Percentiles rank a stretch among this genome's conserved stretches.
Conservation (phyloP, 2,888 invertebrate genomes). For the Synanthedon andrenaeformis region DNA sequence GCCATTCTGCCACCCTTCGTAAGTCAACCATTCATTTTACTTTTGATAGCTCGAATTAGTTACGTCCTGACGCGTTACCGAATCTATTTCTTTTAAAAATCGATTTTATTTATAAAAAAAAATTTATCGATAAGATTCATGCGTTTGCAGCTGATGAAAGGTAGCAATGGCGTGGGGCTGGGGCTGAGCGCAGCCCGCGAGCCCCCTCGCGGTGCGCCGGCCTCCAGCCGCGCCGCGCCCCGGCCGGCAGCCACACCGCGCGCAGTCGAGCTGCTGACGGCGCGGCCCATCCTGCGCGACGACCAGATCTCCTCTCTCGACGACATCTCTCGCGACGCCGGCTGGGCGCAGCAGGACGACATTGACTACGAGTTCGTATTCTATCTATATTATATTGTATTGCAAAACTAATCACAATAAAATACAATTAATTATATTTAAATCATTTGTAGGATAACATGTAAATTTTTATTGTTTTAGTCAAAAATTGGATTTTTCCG, state of each 20-base stretch:
- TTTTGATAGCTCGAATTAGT: neutral
- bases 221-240: slow-evolving; percentile 20
- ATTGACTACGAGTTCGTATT: slow-evolving; percentile 86
- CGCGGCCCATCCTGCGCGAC: slow-evolving; percentile 91
- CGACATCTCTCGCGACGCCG: slow-evolving; percentile 88
- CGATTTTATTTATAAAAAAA: too few relatives aligned
- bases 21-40: slow-evolving; percentile 28
- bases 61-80: neutral
- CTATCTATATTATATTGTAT: neutral
- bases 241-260: slow-evolving; percentile 50
- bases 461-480: slow-evolving; percentile 29
- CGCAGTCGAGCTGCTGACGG: slow-evolving; percentile 74
- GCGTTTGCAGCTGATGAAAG: slow-evolving; percentile 54
- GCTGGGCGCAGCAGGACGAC: slow-evolving; percentile 93
- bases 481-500: slow-evolving; percentile 94
- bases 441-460: too few relatives aligned
- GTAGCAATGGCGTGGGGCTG: slow-evolving; percentile 58
- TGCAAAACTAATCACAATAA: too few relatives aligned
- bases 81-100: too few relatives aligned
- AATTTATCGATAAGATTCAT: neutral
- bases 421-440: too few relatives aligned
- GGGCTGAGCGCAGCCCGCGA: slow-evolving; percentile 56
- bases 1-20: slow-evolving; percentile 85
- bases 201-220: slow-evolving; percentile 23
- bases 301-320: slow-evolving; percentile 94